Base-by-base conservation (phyloP, 2,797 vertebrate genomes). In the Acanthopagrus latus region DNA sequence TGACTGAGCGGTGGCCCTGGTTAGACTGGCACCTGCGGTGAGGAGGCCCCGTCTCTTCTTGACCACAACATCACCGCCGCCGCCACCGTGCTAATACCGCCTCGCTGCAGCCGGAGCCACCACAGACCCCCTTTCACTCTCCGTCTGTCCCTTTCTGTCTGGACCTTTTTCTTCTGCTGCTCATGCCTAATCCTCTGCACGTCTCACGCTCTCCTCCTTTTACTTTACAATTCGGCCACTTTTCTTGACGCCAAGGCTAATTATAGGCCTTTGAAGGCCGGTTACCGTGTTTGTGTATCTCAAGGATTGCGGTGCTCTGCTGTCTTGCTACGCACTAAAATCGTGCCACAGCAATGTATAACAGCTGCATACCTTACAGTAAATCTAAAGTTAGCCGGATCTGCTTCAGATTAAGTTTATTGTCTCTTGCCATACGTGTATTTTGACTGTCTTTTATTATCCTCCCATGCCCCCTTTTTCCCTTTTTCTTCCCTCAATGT, bases 1-100 rank as follows among this genome's bases (percentile, higher is more conserved):
- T 87, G 86, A 84, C 82, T 79, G 80, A 87, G 82, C 74, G 62
- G 63, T 21, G 23, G 69, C 74, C 54, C 72, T 8, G 73, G 84
- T 86, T 86, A 71, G 76, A 79, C 88, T 90, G 91, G 93, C 91
- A 92, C 90, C 89, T 79, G 92, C 6, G 91, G 92, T 85, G 52
- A 85, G 66, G 76, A 82, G 91, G 80, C 76, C 82, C 86, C 0
- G 85, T 91, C 92, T 87, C 82, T 77, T 82, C 64, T 48, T 54
- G 63, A 83, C 92, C 91, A 81, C 91, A 43, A 92, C 91, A 92
- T 76, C 81, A 82, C 90, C 82, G 3, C 90, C 56, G 68, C 77
- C 74, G 62, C 85, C 88, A 73, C 85, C 62, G 5, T 23, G 50
- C 82, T 85, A 86, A 86, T 84, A 47, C 67, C 1, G 51, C 72